phyloP scores from a whole-genome alignment of 2,888 invertebrate species.

The Schizotus pectinicornis region DNA sequence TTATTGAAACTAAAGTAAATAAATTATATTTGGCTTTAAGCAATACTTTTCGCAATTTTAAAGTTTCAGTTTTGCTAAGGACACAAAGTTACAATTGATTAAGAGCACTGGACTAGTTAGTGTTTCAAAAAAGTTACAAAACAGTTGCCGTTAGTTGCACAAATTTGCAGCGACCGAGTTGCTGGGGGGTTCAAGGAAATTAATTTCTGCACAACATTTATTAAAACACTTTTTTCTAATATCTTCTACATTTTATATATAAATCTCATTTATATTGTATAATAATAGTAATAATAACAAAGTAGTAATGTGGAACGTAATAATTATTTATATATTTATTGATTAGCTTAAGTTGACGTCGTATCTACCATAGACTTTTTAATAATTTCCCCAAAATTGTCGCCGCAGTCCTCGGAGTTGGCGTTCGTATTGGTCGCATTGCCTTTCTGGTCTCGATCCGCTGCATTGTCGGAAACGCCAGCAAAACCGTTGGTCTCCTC shows the following conservation, averaged over 20 bases:
- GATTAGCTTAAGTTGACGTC: constrained; percentile 73
- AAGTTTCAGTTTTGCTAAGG: background rate
- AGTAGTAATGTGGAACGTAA: constrained; percentile 55
- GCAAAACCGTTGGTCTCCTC: constrained; percentile 62
- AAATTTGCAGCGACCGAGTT: too few relatives aligned
- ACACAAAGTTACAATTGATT: background rate
- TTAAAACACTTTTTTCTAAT: constrained; percentile 58
- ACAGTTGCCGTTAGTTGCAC: constrained; percentile 18
- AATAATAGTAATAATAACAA: constrained; percentile 43
- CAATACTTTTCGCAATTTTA: constrained; percentile 2
- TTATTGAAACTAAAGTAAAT: too few relatives aligned
- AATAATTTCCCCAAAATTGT: constrained; percentile 90
- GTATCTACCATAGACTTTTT: constrained; percentile 93
- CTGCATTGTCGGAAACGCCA: constrained; percentile 40
- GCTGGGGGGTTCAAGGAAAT: too few relatives aligned
- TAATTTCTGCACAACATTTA: constrained; percentile 59
- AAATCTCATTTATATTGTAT: constrained; percentile 56
- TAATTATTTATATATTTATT: constrained; percentile 44
- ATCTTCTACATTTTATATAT: constrained; percentile 57
- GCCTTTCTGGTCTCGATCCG: constrained; percentile 39
- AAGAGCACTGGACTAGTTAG: background rate
- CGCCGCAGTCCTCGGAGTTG: constrained; percentile 62
- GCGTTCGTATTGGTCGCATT: constrained; percentile 45
- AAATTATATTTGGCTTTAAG: too few relatives aligned
- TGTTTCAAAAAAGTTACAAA: background rate